phyloP scores from a whole-genome alignment of 1,140 invertebrate species.

The Chrysomallon squamiferum region DNA sequence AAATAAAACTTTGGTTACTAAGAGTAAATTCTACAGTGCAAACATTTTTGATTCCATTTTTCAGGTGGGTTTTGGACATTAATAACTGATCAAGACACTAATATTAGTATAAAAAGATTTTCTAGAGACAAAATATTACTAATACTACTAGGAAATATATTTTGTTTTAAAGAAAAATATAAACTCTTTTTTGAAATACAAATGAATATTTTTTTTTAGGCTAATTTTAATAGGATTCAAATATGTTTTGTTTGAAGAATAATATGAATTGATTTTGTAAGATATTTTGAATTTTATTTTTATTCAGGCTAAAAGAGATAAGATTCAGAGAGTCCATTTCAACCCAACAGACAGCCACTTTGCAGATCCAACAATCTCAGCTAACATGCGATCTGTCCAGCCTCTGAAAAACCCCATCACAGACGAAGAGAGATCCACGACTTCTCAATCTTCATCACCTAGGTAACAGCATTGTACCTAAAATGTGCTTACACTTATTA shows the following conservation, averaged over 20 bases:
- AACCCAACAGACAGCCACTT: conserved; percentile 27
- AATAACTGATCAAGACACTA: too few relatives aligned
- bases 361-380: conserved; percentile 36
- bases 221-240: not conserved
- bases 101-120: not conserved
- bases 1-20: too few relatives aligned
- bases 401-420: conserved; percentile 15
- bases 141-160: not conserved
- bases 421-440: conserved; percentile 16
- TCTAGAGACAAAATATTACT: not conserved
- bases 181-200: not conserved
- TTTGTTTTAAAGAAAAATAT: not conserved
- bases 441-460: conserved; percentile 35
- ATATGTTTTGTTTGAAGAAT: too few relatives aligned
- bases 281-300: not conserved
- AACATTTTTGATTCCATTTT: too few relatives aligned
- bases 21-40: too few relatives aligned
- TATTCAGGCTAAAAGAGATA: not conserved
- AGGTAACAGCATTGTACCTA: conserved; percentile 8
- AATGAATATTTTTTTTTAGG: not conserved
- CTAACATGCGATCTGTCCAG: conserved; percentile 22
- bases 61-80: too few relatives aligned
- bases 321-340: conserved; percentile 2
- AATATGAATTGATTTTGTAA: too few relatives aligned
- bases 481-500: not conserved